Base-by-base conservation (phyloP, 2,888 invertebrate species). In the Andrena fulva region DNA sequence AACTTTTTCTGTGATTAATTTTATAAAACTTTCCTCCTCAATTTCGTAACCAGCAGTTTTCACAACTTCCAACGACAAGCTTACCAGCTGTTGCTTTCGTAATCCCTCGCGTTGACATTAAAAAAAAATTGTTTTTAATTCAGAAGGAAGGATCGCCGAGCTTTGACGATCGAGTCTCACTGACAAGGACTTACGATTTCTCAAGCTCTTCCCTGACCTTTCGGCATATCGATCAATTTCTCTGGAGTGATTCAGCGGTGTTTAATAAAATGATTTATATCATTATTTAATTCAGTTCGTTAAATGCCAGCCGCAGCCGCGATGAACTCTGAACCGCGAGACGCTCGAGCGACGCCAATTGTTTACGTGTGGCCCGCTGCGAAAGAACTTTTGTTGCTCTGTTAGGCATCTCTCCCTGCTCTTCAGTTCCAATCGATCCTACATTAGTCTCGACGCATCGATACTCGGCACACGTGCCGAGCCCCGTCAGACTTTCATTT, bases 261-360 rank as follows among this genome's bases (percentile, higher is more conserved):
- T 73, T 83, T 78, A 84, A 84, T 75, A 69, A 85, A 72, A 83
- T 83, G 87, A 87, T 87, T 87, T 87, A 84, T 82, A 71, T 75
- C 72, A 77, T 87, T 84, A 87, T 84, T 82, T 81, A 81, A 87
- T 83, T 74, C 67, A 67, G 71, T 72, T 80, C 71, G 77, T 69
- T 80, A 77, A 75, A 33, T 76, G 77, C 35, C 79, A 63, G 67
- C 62, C 71, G 62, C 56, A 68, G 73, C 16, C 31, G 52, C 29
- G 31, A 8, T 71, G 82, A 86, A 73, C 86, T 81, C 33, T 75
- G 79, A 72, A 78, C 76, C 29, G 42, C 59, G 20, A 10, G 29
- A 31, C 50, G 35, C 35, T 27, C 56, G n/a, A 56, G 10, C 31
- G 56, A 42, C 12, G 27, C 48, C 33, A 27, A 52, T 29, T 20